Base-by-base conservation (phyloP, 1,140 invertebrate genomes). In the Ladona fulva region DNA sequence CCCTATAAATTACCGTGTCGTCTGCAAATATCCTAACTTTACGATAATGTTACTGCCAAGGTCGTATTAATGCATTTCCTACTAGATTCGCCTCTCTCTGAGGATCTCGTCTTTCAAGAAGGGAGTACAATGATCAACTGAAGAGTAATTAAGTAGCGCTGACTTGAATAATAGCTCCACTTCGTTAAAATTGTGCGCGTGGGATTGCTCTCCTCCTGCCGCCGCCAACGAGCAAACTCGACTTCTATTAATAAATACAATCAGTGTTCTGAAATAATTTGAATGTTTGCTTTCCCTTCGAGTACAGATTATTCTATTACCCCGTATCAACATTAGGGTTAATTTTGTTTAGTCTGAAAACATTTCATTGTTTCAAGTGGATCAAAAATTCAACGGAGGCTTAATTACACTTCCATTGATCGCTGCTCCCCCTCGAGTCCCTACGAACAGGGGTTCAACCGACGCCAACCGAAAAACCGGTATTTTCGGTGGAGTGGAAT, bases 281-380 rank as follows among this genome's bases (percentile, higher is more conserved):
- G 78, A 79, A 78, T 80, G 80, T 80, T 79, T 80, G 78, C 78
- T 52, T 78, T 74, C 19, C 42, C 24, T 75, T 59, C 75, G 73
- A 74, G 37, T 76, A 66, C 79, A 81, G 76, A 80, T 81, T 81
- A 77, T 80, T 81, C 78, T 78, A 79, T 81, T 77, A 81, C 80
- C 74, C 12, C 79, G 79, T 82, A 81, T 81, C 81, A 80, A 81
- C 80, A 81, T 81, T 80, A 82, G 80, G 78, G 80, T 77, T 83
- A 83, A 83, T 83, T 82, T 83, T 84, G 81, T 83, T 82, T 84
- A 80, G 79, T 82, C 77, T 81, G 77, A 81, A 83, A 83, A 82
- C 82, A 83, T 79, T 76, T 29, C 80, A 78, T 80, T 80, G 80
- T 80, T 80, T 76, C 77, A 42, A 78, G 77, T 78, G 75, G 80